These are phyloP conservation scores for Punctoribates punctum DNA, from an alignment of 2,888 invertebrate genomes.

Conservation along the genomic window DNA sequence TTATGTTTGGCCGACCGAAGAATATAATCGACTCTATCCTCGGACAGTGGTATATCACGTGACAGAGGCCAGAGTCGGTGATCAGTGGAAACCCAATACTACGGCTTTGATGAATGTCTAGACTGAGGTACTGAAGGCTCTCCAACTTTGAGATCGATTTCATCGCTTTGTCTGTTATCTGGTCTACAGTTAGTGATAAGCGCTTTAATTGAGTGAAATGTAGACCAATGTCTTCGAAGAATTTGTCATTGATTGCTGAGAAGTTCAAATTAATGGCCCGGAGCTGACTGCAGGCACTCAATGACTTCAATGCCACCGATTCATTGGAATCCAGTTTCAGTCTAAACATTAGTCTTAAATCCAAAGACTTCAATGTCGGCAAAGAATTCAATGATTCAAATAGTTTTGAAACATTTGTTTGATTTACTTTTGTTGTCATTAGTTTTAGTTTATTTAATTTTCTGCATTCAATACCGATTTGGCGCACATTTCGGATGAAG, in stretches of 20 bases:
- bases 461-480: background rate
- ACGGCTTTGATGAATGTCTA: conserved; percentile 13
- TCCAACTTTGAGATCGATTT: background rate
- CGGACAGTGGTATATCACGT: conserved; percentile 15
- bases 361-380: background rate
- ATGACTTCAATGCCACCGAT: background rate
- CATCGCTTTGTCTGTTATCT: conserved; percentile 14
- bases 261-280: background rate
- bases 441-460: background rate
- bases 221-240: background rate
- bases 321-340: background rate
- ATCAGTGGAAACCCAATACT: conserved; percentile 18
- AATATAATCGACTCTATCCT: conserved; percentile 12
- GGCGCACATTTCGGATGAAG: background rate
- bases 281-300: background rate
- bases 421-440: conserved; percentile 8
- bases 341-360: background rate
- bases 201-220: background rate
- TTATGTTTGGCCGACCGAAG: conserved; percentile 19
- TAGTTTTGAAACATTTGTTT: background rate
- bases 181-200: conserved; percentile 7
- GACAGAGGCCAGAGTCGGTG: background rate
- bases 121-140: background rate
- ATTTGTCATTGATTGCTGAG: background rate
- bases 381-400: conserved; percentile 7